phyloP scores from a whole-genome alignment of 2,888 invertebrate species.

The Agriopis aurantiaria region DNA sequence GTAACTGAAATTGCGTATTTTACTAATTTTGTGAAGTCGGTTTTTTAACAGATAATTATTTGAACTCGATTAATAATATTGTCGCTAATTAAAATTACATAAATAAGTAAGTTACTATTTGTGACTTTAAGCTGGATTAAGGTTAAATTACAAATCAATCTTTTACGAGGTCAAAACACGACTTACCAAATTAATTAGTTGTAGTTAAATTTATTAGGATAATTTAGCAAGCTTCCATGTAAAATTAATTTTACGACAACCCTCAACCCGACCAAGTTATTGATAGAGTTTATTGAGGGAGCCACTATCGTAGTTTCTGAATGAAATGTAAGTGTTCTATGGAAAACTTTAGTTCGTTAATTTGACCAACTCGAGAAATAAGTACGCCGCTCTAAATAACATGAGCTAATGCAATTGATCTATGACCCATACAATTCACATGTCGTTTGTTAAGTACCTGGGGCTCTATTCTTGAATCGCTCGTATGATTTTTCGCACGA shows the following conservation, averaged over 20 bases:
- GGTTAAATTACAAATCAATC: constrained; percentile 18
- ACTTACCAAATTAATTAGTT: constrained; percentile 10
- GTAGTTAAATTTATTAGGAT: neutral
- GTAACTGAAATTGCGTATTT: too few species aligned
- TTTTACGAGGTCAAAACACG: constrained; percentile 17
- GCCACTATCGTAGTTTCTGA: neutral
- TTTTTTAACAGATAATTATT: too few species aligned
- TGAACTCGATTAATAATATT: neutral
- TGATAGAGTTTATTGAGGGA: neutral
- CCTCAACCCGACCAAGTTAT: constrained; percentile 27
- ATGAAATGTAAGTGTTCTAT: too few species aligned
- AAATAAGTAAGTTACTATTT: constrained; percentile 10
- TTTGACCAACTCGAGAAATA: neutral
- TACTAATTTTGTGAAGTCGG: too few species aligned
- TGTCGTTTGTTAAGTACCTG: constrained; percentile 50
- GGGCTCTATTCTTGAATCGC: too few species aligned
- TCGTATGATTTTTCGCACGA: neutral
- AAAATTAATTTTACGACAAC: constrained; percentile 32
- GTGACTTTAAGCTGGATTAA: constrained; percentile 13
- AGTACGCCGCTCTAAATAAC: neutral
- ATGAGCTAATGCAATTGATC: constrained; percentile 55
- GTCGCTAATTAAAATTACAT: constrained; percentile 1
- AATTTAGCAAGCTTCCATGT: neutral
- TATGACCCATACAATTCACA: constrained; percentile 53
- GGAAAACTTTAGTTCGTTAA: constrained; percentile 5